Evolutionary conservation across 2,797 vertebrate genomes (phyloP).

Genomic region (Myripristis murdjan): DNA sequence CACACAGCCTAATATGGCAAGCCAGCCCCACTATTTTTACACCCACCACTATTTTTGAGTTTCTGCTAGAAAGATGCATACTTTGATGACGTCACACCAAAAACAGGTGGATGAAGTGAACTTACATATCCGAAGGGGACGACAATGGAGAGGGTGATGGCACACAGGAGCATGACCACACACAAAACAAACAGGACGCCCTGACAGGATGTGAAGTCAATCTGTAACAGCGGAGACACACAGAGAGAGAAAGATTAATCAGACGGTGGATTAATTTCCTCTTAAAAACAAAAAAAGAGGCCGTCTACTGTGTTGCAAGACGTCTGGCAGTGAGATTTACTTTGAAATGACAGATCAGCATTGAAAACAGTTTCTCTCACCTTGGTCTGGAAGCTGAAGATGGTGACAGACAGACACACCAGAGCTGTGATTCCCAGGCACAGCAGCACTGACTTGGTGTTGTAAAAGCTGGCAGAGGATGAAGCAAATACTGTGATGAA

Average conservation of each 20-base stretch:
- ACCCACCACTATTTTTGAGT: conserved; percentile 36
- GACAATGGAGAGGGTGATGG: conserved; percentile 88
- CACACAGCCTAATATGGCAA: conserved; percentile 11
- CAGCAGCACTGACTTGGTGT: conserved; percentile 92
- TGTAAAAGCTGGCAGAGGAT: conserved; percentile 89
- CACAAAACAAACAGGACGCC: conserved; percentile 92
- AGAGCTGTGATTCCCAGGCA: conserved; percentile 93
- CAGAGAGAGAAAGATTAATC: too few species aligned
- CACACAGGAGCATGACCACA: conserved; percentile 92
- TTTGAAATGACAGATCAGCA: too few species aligned
- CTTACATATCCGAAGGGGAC: conserved; percentile 95
- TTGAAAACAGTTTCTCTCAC: conserved; percentile 75
- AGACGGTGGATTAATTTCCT: background rate
- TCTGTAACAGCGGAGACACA: conserved; percentile 84
- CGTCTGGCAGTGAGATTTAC: background rate
- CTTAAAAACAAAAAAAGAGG: background rate
- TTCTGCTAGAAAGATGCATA: conserved; percentile 7
- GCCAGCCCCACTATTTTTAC: conserved; percentile 33
- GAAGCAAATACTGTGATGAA: conserved; percentile 1
- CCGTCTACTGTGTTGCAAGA: background rate
- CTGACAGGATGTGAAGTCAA: conserved; percentile 94
- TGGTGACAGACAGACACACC: conserved; percentile 92
- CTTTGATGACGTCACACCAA: background rate
- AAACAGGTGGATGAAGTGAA: conserved; percentile 36
- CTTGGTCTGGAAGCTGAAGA: conserved; percentile 97